Conservation (phyloP, 2,797 vertebrate species). For the Lemur catta region DNA sequence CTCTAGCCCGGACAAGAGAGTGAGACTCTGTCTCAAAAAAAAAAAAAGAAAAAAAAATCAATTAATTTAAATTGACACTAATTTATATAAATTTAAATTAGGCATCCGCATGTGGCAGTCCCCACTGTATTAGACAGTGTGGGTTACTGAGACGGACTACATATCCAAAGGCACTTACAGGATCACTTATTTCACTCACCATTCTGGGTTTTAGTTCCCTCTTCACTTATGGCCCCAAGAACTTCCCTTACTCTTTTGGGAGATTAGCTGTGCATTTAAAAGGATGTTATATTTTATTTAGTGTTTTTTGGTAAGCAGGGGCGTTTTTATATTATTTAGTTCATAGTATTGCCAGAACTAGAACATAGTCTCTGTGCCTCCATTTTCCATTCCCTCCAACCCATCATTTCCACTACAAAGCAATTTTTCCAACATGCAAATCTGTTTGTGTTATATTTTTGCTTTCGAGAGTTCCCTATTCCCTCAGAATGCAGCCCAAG, state of each 20-base stretch:
- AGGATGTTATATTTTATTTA: background rate
- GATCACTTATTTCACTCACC: background rate
- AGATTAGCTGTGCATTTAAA: background rate
- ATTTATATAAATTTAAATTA: background rate
- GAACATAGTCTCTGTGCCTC: background rate
- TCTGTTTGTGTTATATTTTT: background rate
- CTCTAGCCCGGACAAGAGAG: too few species aligned
- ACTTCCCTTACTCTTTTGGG: background rate
- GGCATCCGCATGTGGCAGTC: background rate
- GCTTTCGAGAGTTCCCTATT: background rate
- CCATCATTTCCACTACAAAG: background rate
- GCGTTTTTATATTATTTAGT: background rate
- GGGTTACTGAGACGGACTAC: background rate
- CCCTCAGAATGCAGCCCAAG: background rate
- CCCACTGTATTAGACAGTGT: too few species aligned
- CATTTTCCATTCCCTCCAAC: background rate
- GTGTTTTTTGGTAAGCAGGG: background rate
- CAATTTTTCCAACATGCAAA: background rate
- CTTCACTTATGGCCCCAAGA: background rate
- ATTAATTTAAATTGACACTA: background rate
- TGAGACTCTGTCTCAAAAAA: too few species aligned
- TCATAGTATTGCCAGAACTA: background rate
- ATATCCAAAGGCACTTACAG: background rate
- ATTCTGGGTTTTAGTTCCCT: background rate
- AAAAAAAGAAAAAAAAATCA: too few species aligned